Percentiles rank a stretch among this genome's conserved stretches.
Conservation (phyloP, 2,888 invertebrate species). For the Leucania comma region DNA sequence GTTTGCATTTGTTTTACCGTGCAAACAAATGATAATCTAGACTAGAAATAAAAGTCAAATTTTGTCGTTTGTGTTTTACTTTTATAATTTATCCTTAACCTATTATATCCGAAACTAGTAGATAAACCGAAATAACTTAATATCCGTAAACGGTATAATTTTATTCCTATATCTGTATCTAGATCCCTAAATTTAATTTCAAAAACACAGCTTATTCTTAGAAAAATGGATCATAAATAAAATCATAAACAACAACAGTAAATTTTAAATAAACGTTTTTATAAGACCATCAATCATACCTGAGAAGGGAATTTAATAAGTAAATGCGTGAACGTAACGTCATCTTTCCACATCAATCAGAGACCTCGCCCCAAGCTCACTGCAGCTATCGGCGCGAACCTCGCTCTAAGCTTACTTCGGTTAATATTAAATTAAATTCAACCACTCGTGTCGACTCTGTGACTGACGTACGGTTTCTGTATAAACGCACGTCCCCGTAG, state of each 20-base stretch:
- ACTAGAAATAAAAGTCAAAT: too few relatives aligned
- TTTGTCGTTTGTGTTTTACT: too few relatives aligned
- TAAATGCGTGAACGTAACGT: slow-evolving; percentile 69
- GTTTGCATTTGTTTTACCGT: too few relatives aligned
- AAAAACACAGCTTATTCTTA: neutral
- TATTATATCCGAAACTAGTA: too few relatives aligned
- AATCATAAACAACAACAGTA: slow-evolving; percentile 12
- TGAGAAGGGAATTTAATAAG: slow-evolving; percentile 66
- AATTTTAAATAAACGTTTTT: slow-evolving; percentile 24
- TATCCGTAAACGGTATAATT: too few relatives aligned
- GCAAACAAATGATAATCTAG: too few relatives aligned
- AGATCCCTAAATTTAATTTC: neutral
- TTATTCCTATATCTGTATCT: too few relatives aligned
- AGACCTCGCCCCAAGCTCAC: slow-evolving; percentile 16
- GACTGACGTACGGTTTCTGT: slow-evolving; percentile 50
- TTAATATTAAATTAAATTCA: slow-evolving; percentile 69
- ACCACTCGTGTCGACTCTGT: slow-evolving; percentile 66
- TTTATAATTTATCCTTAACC: too few relatives aligned
- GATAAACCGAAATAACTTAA: too few relatives aligned
- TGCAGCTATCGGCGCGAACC: slow-evolving; percentile 17
- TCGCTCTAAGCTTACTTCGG: slow-evolving; percentile 22
- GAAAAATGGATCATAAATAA: slow-evolving; percentile 3
- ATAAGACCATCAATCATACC: slow-evolving; percentile 59
- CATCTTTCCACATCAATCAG: slow-evolving; percentile 71
- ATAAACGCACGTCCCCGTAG: slow-evolving; percentile 30